phyloP scores from a whole-genome alignment of 2,113 vertebrate species.

The Phalacrocorax carbo region DNA sequence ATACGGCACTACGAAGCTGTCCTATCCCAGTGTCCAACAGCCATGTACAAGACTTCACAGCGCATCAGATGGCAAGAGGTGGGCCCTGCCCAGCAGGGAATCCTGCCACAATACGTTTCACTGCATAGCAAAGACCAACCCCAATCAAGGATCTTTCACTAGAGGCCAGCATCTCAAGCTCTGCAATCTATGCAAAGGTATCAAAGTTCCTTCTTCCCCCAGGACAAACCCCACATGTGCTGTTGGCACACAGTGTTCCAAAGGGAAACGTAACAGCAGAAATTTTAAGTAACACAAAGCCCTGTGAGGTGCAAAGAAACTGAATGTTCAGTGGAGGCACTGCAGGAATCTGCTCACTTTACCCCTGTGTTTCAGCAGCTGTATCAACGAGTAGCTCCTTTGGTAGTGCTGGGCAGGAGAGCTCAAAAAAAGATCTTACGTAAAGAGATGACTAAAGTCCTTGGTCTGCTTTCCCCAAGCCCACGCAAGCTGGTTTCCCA shows the following conservation, averaged over 20 bases:
- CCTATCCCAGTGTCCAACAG: background rate
- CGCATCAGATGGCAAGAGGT: background rate
- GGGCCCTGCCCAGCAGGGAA: background rate
- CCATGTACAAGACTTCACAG: background rate
- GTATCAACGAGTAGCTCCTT: background rate
- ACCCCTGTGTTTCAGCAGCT: background rate
- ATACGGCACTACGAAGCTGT: background rate
- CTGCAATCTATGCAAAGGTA: background rate
- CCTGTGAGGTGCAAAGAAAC: background rate
- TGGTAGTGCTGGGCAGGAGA: background rate
- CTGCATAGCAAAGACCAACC: background rate
- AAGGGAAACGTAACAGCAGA: background rate
- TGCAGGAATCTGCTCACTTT: background rate
- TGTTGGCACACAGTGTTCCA: background rate
- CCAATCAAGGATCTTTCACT: background rate
- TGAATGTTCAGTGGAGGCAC: background rate
- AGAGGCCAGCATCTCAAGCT: background rate
- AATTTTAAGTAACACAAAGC: background rate
- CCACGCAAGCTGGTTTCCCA: background rate
- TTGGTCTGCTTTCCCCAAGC: background rate
- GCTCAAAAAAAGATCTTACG: background rate
- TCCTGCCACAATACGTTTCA: background rate
- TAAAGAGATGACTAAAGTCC: background rate
- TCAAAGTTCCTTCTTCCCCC: background rate
- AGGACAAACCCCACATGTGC: rapidly evolving